phyloP scores from a whole-genome alignment of 2,113 vertebrate species.

The Actenoides hombroni region DNA sequence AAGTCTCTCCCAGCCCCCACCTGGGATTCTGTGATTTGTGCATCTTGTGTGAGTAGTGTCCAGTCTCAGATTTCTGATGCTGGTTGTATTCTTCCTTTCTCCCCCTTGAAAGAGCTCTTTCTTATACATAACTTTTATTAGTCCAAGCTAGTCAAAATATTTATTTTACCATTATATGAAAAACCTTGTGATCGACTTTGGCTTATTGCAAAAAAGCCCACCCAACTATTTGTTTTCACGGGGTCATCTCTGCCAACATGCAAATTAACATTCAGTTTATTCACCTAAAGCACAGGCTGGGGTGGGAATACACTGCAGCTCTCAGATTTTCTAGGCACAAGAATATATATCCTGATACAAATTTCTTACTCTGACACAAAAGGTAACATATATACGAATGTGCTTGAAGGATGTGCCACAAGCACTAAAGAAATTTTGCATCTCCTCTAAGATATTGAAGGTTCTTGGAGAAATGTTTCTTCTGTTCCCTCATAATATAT shows the following conservation, averaged over 20 bases:
- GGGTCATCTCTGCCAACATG: not conserved
- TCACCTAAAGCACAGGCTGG: not conserved
- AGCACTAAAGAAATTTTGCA: not conserved
- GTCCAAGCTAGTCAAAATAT: not conserved
- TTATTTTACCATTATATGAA: not conserved
- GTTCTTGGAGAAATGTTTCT: not conserved
- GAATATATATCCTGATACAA: not conserved
- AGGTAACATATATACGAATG: rapidly evolving
- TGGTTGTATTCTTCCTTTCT: not conserved
- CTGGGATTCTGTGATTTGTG: too few relatives aligned
- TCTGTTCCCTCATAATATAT: rapidly evolving
- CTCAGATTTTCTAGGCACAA: not conserved
- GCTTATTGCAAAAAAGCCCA: not conserved
- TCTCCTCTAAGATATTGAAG: not conserved
- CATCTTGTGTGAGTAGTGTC: not conserved
- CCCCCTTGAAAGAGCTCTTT: not conserved
- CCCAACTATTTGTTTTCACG: not conserved
- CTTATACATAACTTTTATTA: not conserved
- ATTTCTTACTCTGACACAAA: not conserved
- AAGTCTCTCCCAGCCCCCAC: too few relatives aligned
- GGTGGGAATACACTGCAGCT: not conserved
- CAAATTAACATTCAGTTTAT: not conserved
- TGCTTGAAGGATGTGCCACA: not conserved
- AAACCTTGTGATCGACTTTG: not conserved
- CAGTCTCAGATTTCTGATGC: not conserved